A percentile compares a stretch with the other conserved stretches of the same genome.
phyloP scores from a whole-genome alignment of 2,113 vertebrate genomes.

The Hippopotamus amphibius region DNA sequence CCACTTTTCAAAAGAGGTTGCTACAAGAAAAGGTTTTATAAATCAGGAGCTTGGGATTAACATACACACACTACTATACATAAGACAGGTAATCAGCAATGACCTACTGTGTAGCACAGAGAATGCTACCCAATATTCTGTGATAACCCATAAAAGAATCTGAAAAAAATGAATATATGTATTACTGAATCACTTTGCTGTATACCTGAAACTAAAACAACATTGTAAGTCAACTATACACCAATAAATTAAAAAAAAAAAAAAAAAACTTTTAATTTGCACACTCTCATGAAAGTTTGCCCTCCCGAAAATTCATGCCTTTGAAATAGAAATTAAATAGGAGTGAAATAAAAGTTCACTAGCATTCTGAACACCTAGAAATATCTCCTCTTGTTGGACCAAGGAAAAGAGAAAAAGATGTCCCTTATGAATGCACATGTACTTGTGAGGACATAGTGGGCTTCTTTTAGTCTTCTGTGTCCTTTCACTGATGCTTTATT shows the following conservation, averaged over 20 bases:
- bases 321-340: slow-evolving; percentile 19
- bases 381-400: not conserved
- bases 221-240: too few relatives aligned
- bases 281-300: not conserved
- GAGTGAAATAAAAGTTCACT: not conserved
- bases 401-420: not conserved
- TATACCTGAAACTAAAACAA: too few relatives aligned
- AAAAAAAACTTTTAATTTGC: not conserved
- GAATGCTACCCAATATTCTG: too few relatives aligned
- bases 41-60: too few relatives aligned
- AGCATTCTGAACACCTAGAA: not conserved
- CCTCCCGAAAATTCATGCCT: not conserved
- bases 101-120: too few relatives aligned
- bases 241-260: too few relatives aligned
- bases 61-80: too few relatives aligned
- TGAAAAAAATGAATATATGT: too few relatives aligned
- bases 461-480: not conserved
- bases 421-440: not conserved
- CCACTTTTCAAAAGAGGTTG: not conserved
- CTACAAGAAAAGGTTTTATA: not conserved
- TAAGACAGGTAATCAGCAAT: too few relatives aligned
- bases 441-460: rapidly evolving
- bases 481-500: not conserved
- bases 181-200: too few relatives aligned
- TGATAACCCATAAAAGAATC: too few relatives aligned